Conservation (phyloP, 2,888 invertebrate species). For the Brachycybe producta region DNA sequence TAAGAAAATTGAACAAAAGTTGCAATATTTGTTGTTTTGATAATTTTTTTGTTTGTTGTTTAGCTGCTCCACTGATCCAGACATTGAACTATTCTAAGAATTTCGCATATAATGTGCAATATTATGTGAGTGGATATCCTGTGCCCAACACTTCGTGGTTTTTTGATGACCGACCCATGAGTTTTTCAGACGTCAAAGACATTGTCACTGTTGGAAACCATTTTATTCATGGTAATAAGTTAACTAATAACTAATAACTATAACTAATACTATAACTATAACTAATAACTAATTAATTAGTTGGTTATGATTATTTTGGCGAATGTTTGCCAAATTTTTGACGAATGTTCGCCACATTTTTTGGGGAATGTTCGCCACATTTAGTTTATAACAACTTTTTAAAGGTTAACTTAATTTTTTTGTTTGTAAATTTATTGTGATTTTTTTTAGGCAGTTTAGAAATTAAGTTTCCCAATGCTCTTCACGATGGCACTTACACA, state of each 20-base stretch:
- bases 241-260: no score
- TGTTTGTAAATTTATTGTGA: no score
- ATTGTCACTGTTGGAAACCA: conserved; percentile 12
- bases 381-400: background rate
- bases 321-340: no score
- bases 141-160: conserved; percentile 23
- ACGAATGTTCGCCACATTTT: no score
- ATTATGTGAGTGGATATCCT: conserved; percentile 23
- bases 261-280: no score
- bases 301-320: no score
- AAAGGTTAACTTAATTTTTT: no score
- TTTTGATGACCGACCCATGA: conserved; percentile 20
- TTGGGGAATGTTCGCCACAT: no score
- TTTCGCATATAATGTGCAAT: conserved; percentile 22
- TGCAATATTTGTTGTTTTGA: no score
- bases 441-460: conserved; percentile 2
- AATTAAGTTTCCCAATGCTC: background rate
- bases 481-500: conserved; percentile 23
- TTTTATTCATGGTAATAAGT: no score
- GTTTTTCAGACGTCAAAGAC: conserved; percentile 19
- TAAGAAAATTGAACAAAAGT: conserved; percentile 3
- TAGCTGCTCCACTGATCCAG: conserved; percentile 1
- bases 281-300: no score
- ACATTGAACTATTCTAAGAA: background rate
- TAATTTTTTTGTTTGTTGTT: no score